Evolutionary conservation across 2,797 vertebrate genomes (phyloP), one percentile per base, ranked within the genome.

Genomic region (Tokudaia muenninki): DNA sequence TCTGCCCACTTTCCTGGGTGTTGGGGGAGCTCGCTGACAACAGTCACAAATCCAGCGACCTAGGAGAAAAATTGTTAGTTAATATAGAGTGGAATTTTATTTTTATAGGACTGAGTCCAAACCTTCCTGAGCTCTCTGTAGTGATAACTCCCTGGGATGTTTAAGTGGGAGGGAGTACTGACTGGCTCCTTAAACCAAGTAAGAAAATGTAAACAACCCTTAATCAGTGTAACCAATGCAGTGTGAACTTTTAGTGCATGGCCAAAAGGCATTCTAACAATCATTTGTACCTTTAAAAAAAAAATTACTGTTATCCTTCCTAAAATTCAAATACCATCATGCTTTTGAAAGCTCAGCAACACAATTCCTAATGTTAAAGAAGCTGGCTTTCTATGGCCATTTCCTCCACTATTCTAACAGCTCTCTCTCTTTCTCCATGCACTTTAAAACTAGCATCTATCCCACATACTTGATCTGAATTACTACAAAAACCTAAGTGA

Each of bases 1-100:
- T 99, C 99, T 98, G 99, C 98, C 98, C 98, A 98, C 99, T 98
- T 99, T 99, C 98, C 99, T 99, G 95, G 99, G 99, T 96, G 99
- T 98, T 52, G 98, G 98, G 96, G 99, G 95, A 26, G 99, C 98
- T 98, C 99, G 99, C 98, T 99, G 99, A 97, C 99, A 99, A 98
- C 99, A 99, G 97, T 99, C 99, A 99, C 99, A 99, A 96, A 99
- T 99, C 99, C 99, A 99, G 98, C 99, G 99, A 98, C 99, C 99
- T 99, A 98, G 94, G 95, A 98, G 96, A 92, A 98, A 98, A 98
- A 97, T 98, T 94, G 90, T 97, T 98, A 96, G 96, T 98, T 98
- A 97, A 98, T 77, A 98, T 55, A 90, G 79, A 96, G 98, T 47
- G 77, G 84, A 90, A 83, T 61, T 78, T 92, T 52, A 72, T 34